Evolutionary conservation across 1,140 invertebrate species (phyloP).

Genomic region (Lamellibrachia luymesi): DNA sequence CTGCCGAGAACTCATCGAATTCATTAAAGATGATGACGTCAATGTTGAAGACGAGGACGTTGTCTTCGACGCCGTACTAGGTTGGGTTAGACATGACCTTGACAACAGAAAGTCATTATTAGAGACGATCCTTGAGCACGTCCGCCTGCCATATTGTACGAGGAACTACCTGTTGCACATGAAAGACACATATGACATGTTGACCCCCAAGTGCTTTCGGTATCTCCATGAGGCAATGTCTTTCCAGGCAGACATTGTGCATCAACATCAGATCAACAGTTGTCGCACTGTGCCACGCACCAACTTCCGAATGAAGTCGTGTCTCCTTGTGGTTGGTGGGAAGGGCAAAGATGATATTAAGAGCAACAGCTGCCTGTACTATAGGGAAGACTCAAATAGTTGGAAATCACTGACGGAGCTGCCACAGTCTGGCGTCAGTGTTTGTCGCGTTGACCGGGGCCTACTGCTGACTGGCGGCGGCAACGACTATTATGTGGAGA

Average conservation of each 20-base stretch:
- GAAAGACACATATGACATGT: background rate
- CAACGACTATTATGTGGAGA: background rate
- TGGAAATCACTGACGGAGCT: conserved; percentile 2
- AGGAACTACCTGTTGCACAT: background rate
- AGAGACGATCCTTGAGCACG: background rate
- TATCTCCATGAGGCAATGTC: background rate
- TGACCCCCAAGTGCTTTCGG: background rate
- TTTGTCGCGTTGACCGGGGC: background rate
- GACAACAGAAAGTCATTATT: background rate
- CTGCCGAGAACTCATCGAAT: background rate
- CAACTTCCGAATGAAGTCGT: background rate
- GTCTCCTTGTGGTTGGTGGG: background rate
- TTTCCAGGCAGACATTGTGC: background rate
- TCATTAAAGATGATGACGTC: background rate
- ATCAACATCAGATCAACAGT: background rate
- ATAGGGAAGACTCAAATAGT: background rate
- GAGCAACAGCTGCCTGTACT: background rate
- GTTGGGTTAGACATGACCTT: background rate
- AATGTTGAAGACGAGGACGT: background rate
- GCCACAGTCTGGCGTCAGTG: background rate
- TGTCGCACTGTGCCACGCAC: background rate
- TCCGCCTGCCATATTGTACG: conserved; percentile 12
- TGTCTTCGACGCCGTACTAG: background rate
- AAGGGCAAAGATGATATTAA: background rate
- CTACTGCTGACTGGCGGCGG: background rate